phyloP scores from a whole-genome alignment of 2,113 vertebrate species.

The Astur gentilis region DNA sequence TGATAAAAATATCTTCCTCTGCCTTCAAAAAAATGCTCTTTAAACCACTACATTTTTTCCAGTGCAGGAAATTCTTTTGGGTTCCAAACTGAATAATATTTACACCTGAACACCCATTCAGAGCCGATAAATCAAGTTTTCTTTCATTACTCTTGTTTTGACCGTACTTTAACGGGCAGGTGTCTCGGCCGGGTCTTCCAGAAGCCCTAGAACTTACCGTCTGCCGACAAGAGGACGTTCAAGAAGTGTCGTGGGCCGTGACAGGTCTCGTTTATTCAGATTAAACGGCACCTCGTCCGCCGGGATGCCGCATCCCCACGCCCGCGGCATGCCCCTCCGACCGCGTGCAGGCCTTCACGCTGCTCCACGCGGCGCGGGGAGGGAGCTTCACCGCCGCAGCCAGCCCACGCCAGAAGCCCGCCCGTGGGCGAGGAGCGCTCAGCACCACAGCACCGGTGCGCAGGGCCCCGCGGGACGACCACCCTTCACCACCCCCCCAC shows the following conservation, averaged over 20 bases:
- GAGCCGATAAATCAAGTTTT: background rate
- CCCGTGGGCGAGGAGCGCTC: background rate
- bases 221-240: background rate
- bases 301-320: rapidly evolving
- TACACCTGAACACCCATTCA: constrained; percentile 32
- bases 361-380: rapidly evolving
- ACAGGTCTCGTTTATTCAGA: background rate
- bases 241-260: background rate
- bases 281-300: rapidly evolving
- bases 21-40: constrained; percentile 45
- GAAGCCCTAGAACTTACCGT: background rate
- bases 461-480: background rate
- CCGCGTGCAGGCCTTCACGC: rapidly evolving
- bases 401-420: background rate
- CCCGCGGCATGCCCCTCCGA: rapidly evolving
- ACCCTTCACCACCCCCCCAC: no score
- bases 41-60: constrained; percentile 60
- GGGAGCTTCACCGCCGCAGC: rapidly evolving
- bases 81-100: background rate
- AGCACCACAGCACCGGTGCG: background rate
- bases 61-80: constrained; percentile 37
- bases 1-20: constrained; percentile 70
- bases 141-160: background rate
- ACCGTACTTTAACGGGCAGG: background rate
- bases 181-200: background rate